A percentile compares a stretch with the other conserved stretches of the same genome.
Evolutionary conservation across 2,888 invertebrate species (phyloP).

Genomic region (Ectemnius continuus): DNA sequence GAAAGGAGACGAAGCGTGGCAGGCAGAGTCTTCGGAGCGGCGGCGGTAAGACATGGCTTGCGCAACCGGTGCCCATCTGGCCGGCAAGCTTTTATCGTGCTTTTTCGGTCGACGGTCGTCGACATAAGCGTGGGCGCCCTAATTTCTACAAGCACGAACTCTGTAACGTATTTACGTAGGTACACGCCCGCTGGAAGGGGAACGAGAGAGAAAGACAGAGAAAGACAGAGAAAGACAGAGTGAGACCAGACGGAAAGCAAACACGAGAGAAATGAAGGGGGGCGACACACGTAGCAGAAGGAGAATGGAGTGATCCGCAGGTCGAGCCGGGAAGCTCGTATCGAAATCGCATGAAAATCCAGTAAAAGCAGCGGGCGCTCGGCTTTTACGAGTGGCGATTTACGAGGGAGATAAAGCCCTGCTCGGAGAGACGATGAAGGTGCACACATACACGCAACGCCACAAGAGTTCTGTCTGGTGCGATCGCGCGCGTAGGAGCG

Average conservation of each 20-base stretch:
- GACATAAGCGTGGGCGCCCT: constrained; percentile 65
- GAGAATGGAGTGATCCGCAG: constrained; percentile 8
- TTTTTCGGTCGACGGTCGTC: constrained; percentile 62
- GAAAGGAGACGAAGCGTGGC: constrained; percentile 7
- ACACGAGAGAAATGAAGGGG: not conserved
- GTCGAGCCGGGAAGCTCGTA: constrained; percentile 5
- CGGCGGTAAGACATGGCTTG: constrained; percentile 42
- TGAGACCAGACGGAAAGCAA: not conserved
- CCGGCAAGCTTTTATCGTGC: constrained; percentile 65
- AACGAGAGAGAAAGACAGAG: constrained; percentile 17
- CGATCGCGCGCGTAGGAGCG: constrained; percentile 5
- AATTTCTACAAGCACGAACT: constrained; percentile 50
- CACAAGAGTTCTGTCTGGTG: not conserved
- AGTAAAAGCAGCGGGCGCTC: constrained; percentile 35
- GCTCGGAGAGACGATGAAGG: not conserved
- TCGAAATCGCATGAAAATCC: constrained; percentile 48
- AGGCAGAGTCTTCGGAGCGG: too few species aligned
- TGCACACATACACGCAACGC: not conserved
- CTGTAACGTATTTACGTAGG: constrained; percentile 48
- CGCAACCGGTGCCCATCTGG: constrained; percentile 65
- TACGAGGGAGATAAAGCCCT: constrained; percentile 14
- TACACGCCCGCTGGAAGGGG: constrained; percentile 28
- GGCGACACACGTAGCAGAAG: not conserved
- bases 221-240: not conserved
- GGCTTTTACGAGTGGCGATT: constrained; percentile 44